Evolutionary conservation across 2,888 invertebrate species (phyloP), one percentile per base, ranked within the genome.

Genomic region (Glyphotaelius pellucidus): DNA sequence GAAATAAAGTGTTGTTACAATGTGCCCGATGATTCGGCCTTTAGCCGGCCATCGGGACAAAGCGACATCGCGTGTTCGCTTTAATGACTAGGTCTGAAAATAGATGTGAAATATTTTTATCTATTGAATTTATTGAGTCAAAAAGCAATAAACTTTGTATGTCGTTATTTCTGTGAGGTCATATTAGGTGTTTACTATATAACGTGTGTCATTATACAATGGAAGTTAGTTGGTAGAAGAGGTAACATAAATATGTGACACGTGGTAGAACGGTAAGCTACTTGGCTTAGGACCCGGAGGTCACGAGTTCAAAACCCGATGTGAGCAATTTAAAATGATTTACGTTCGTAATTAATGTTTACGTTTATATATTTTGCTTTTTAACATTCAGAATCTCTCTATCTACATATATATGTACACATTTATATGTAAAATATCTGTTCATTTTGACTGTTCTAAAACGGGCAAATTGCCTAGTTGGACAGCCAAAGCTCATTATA

Each of bases 1-100:
- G 67, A 67, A 67, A 67, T 67, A 67, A 67, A 67, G 67, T 67
- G 67, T 67, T 67, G 67, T 67, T n/a, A 67, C 67, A 67, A 67
- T 67, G 67, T 67, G 67, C 25, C 67, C n/a, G 67, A 67, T 67
- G 67, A 67, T 67, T 67, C 67, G 67, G 67, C 25, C 25, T 19
- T 67, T 67, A 25, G 67, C 67, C 25, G n/a, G 67, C 3, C 67
- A 67, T 67, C 67, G 25, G 67, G 67, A 67, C 67, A 67, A 67
- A 67, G 67, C 67, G 67, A 67, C n/a, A 67, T 67, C 25, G 67
- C 67, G 67, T 67, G 67, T 67, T 67, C 67, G 7, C 67, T 67
- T 67, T 67, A n/a, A 67, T 67, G 25, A 67, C 67, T n/a, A n/a
- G 67, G 67, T n/a, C 67, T 67, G 67, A n/a, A 67, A 67, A 67